Evolutionary conservation across 2,888 invertebrate species (phyloP).

Genomic region (Phytoseiulus persimilis): DNA sequence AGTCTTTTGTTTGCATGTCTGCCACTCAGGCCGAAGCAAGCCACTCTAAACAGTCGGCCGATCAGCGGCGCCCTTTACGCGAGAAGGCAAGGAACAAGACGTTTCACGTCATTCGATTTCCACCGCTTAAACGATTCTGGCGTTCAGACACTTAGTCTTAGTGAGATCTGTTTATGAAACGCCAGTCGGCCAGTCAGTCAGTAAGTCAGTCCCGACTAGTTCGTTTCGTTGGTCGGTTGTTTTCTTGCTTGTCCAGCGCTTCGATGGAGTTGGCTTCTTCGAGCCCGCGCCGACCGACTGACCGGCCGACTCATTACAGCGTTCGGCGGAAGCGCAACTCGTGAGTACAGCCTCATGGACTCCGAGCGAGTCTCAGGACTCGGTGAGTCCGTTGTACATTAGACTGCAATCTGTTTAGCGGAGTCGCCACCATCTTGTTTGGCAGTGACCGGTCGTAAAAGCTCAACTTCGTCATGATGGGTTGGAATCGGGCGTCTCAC

Average conservation of each 20-base stretch:
- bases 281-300: background rate
- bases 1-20: slow-evolving; percentile 5
- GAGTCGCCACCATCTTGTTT: background rate
- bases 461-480: background rate
- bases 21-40: background rate
- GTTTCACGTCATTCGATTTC: background rate
- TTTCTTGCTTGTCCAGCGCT: background rate
- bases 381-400: background rate
- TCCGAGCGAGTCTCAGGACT: background rate
- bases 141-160: background rate
- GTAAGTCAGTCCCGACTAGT: no score
- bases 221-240: background rate
- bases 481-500: background rate
- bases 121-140: background rate
- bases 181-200: background rate
- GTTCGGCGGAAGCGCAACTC: no score
- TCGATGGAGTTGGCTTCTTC: background rate
- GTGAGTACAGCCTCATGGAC: no score
- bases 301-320: no score
- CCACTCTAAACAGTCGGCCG: background rate
- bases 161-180: background rate
- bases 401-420: background rate
- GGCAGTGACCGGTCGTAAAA: background rate
- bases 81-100: background rate
- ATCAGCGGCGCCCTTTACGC: background rate